Evolutionary conservation across 2,113 vertebrate species (phyloP), one percentile per base, ranked within the genome.

Genomic region (Protomyctophum bolini): DNA sequence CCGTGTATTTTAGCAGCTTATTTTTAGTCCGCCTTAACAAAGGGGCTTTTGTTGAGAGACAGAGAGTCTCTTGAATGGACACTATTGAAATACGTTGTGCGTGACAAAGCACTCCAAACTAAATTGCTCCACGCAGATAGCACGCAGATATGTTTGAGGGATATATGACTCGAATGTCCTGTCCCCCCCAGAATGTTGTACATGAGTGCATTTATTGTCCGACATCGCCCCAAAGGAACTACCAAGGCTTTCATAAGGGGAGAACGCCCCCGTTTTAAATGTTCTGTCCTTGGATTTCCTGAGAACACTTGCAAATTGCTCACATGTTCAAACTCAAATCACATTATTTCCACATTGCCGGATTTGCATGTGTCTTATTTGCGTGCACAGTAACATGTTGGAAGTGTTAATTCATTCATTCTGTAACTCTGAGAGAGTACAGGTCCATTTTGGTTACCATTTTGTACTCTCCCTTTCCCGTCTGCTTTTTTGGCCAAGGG

Each of bases 331-430:
- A 68, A 59, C 41, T 68, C 9, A 59, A 33, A 29, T n/a, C 21
- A 7, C 70, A 82, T 88, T 84, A 77, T 65, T 87, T 83, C 78
- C 80, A 81, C 56, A 72, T 85, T 80, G 79, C 41, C 76, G 69
- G 63, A 70, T 68, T 33, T 58, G 15, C 68, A 64, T 67, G 68
- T 77, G 68, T 75, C 81, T 75, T 79, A n/a, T n/a, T n/a, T 8
- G 8, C 9, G 50, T 52, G 7, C 50, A 7, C 33, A 41, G 33
- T 41, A 41, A 41, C 3, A 58, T 58, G 14, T 15, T 58, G 4
- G 21, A 21, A 21, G 21, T 21, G 21, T 21, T 21, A 21, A 21
- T 21, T 21, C 8, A 58, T 41, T 41, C 0, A 41, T 4, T 6
- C 33, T 41, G 33, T 41, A 41, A 41, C 33, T 41, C 33, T 41